Conservation (phyloP, 2,113 vertebrate species). For the Catagonus wagneri region DNA sequence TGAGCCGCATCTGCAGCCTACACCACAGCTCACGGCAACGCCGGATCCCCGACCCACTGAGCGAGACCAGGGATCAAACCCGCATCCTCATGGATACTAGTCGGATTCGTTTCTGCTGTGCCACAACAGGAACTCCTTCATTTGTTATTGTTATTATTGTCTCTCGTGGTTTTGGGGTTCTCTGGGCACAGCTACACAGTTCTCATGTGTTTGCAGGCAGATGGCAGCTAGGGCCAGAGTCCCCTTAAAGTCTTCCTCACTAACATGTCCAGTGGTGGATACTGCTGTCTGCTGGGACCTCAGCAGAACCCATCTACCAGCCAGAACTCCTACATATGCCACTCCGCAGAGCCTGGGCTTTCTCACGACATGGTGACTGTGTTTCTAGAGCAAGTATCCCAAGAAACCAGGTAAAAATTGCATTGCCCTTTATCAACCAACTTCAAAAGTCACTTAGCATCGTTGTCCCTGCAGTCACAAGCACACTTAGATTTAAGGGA, state of each 20-base stretch:
- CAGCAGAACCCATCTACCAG: background rate
- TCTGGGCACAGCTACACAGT: background rate
- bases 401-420: background rate
- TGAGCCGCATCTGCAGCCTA: too few relatives aligned
- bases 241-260: background rate
- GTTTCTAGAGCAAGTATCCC: background rate
- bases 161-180: background rate
- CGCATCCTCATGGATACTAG: too few relatives aligned
- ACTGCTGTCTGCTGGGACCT: background rate
- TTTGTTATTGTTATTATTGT: background rate
- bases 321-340: background rate
- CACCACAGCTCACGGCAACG: too few relatives aligned
- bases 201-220: background rate
- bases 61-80: too few relatives aligned
- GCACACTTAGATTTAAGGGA: background rate
- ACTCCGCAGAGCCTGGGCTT: background rate
- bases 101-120: too few relatives aligned
- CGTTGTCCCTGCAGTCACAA: background rate
- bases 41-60: too few relatives aligned
- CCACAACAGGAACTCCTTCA: too few relatives aligned
- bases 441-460: background rate
- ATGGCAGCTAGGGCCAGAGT: background rate
- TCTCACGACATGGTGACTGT: background rate
- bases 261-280: background rate
- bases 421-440: background rate